phyloP scores from a whole-genome alignment of 2,113 vertebrate genomes.

The Miniopterus natalensis region DNA sequence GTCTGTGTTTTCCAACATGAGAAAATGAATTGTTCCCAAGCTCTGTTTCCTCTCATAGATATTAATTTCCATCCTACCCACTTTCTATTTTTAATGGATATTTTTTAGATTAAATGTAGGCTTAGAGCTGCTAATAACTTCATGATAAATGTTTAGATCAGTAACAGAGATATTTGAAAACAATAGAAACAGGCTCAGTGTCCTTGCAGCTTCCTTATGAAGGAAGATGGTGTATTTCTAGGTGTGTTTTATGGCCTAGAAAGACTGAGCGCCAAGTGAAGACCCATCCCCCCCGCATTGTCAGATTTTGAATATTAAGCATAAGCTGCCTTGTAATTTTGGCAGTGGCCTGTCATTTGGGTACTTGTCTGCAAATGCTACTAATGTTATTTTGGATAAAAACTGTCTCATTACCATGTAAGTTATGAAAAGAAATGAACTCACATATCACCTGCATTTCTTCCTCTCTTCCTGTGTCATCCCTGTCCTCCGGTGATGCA shows the following conservation, averaged over 20 bases:
- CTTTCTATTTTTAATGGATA: neutral
- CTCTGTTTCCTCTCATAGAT: neutral
- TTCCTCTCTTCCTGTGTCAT: conserved; percentile 56
- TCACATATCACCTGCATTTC: conserved; percentile 40
- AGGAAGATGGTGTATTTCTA: neutral
- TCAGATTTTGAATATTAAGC: conserved; percentile 56
- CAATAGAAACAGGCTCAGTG: neutral
- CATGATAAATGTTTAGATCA: conserved; percentile 24
- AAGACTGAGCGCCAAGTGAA: conserved; percentile 26
- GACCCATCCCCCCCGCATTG: neutral
- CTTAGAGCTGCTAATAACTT: conserved; percentile 47
- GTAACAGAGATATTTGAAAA: conserved; percentile 7
- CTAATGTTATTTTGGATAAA: conserved; percentile 68
- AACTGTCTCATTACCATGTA: conserved; percentile 57
- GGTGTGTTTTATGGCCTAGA: conserved; percentile 23
- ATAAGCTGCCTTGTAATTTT: conserved; percentile 34
- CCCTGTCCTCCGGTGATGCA: conserved; percentile 31
- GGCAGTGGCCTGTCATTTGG: conserved; percentile 64
- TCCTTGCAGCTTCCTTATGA: neutral
- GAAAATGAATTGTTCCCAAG: conserved; percentile 2
- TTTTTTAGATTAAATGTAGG: conserved; percentile 42
- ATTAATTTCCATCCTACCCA: neutral
- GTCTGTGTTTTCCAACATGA: neutral
- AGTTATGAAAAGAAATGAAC: conserved; percentile 57
- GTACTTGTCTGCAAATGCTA: conserved; percentile 65